A percentile compares a stretch with the other conserved stretches of the same genome.
phyloP scores from a whole-genome alignment of 2,113 vertebrate species.

The Rynchops niger region DNA sequence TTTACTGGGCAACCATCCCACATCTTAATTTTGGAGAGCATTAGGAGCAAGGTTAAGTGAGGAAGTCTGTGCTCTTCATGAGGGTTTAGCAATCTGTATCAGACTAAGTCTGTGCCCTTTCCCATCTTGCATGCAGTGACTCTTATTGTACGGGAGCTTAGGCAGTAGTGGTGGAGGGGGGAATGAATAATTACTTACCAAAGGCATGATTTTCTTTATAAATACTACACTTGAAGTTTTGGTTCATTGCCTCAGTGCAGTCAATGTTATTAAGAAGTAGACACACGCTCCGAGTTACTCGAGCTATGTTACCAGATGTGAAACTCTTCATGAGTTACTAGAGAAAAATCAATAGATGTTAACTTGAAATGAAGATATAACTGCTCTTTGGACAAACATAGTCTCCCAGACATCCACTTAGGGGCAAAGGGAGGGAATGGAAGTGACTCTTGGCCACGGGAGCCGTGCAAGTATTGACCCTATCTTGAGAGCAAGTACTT shows the following conservation, averaged over 20 bases:
- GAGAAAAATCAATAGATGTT: not conserved
- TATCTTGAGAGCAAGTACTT: not conserved
- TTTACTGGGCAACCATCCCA: not conserved
- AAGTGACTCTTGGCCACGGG: not conserved
- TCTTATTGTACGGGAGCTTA: not conserved
- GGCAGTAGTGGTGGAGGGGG: not conserved
- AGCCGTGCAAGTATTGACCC: not conserved
- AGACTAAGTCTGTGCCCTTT: not conserved
- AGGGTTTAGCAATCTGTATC: not conserved
- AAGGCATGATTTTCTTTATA: not conserved
- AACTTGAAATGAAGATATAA: not conserved
- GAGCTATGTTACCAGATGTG: not conserved
- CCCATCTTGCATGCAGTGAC: not conserved
- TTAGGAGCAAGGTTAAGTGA: not conserved
- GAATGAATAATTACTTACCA: not conserved
- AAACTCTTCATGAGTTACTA: not conserved
- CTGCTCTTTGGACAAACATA: not conserved
- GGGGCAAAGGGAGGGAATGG: not conserved
- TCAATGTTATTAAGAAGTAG: fast-evolving
- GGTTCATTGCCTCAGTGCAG: not conserved
- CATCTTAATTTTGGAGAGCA: not conserved
- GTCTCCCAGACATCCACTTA: not conserved
- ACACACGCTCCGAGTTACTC: fast-evolving
- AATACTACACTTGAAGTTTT: not conserved
- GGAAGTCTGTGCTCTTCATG: not conserved